phyloP scores from a whole-genome alignment of 1,140 invertebrate species.

The Panulirus ornatus region DNA sequence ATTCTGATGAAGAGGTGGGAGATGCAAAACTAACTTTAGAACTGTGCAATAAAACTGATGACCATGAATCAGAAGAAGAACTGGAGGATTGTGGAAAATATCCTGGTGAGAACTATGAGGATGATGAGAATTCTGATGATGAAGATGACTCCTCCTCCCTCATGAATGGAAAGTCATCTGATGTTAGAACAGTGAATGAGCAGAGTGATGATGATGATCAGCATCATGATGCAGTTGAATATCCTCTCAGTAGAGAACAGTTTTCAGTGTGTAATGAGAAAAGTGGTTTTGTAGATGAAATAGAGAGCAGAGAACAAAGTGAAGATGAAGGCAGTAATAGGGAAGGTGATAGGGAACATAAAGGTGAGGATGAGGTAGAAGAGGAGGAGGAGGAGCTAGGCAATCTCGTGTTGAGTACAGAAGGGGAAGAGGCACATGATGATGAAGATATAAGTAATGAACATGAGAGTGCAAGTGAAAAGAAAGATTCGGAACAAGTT shows the following conservation, averaged over 20 bases:
- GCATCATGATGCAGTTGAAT: slow-evolving; percentile 10
- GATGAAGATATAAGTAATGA: slow-evolving; percentile 27
- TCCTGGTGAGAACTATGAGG: slow-evolving; percentile 3
- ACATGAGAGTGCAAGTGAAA: background rate
- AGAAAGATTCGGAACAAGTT: background rate
- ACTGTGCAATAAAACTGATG: background rate
- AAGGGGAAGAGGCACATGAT: slow-evolving; percentile 34
- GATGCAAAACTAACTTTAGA: slow-evolving; percentile 9
- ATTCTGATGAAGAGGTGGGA: background rate
- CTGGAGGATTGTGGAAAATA: slow-evolving; percentile 55
- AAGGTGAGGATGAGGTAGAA: slow-evolving; percentile 77
- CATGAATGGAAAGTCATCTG: slow-evolving; percentile 13
- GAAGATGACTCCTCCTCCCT: slow-evolving; percentile 7
- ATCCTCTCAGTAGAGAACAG: background rate
- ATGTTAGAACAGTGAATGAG: slow-evolving; percentile 16
- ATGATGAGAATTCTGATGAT: background rate
- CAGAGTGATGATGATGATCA: slow-evolving; percentile 40
- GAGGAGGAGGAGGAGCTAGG: slow-evolving; percentile 52
- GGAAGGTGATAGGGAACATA: slow-evolving; percentile 68
- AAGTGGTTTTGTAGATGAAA: slow-evolving; percentile 25
- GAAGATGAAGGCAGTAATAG: background rate
- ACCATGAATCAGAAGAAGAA: slow-evolving; percentile 16
- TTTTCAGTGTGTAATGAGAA: background rate
- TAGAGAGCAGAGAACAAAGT: slow-evolving; percentile 11
- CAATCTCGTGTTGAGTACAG: background rate